phyloP scores from a whole-genome alignment of 1,140 invertebrate genomes.

The Vanessa tameamea region DNA sequence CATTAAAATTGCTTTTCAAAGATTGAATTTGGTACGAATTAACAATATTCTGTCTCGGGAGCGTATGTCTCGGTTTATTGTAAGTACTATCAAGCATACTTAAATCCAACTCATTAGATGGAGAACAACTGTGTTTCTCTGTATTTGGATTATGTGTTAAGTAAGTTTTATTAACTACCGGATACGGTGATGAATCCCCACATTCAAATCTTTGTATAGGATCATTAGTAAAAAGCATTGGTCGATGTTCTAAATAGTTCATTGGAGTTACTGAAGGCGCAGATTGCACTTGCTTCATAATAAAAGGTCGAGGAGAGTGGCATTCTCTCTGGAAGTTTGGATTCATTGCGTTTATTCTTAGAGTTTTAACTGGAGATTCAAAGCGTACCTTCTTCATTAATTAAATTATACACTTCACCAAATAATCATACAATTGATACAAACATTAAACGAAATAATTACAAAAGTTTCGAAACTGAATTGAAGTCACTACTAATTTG shows the following conservation, averaged over 20 bases:
- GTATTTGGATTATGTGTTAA: constrained; percentile 40
- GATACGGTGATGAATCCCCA: constrained; percentile 62
- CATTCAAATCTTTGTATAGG: constrained; percentile 59
- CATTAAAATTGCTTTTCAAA: background rate
- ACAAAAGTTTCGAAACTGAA: background rate
- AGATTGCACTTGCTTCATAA: constrained; percentile 50
- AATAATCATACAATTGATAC: background rate
- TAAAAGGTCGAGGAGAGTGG: constrained; percentile 67
- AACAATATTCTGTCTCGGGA: background rate
- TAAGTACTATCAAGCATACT: constrained; percentile 62
- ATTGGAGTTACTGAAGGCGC: constrained; percentile 19
- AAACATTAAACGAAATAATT: background rate
- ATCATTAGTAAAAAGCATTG: constrained; percentile 53
- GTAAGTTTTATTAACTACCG: constrained; percentile 51
- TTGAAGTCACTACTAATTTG: background rate
- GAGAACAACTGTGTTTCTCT: constrained; percentile 39
- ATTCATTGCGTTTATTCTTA: constrained; percentile 46
- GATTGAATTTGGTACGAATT: background rate
- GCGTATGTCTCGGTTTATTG: constrained; percentile 35
- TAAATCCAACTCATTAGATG: constrained; percentile 67
- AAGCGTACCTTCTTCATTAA: constrained; percentile 76
- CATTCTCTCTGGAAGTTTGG: constrained; percentile 50
- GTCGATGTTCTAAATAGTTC: constrained; percentile 24
- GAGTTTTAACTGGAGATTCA: constrained; percentile 51
- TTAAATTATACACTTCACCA: background rate